Evolutionary conservation across 1,140 invertebrate genomes (phyloP), one percentile per base, ranked within the genome.

Genomic region (Apocrypta bakeri): DNA sequence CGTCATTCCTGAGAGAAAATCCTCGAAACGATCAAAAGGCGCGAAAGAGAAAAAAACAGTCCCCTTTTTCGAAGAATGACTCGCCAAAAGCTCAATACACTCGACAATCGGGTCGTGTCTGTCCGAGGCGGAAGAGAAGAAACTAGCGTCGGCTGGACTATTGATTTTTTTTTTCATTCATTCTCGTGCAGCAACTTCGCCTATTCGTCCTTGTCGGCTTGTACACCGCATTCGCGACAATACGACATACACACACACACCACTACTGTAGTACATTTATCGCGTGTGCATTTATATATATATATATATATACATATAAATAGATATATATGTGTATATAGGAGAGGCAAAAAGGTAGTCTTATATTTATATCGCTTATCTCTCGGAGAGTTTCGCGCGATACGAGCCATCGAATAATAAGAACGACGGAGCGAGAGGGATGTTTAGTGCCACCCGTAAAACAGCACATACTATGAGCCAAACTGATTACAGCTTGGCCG

Each of bases 201-300:
- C 21, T 63, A 73, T 63, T 80, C 79, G 33, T 73, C 56, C 56
- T 79, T 72, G 42, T 61, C 78, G 27, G n/a, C n/a, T n/a, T n/a
- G n/a, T n/a, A n/a, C n/a, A n/a, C n/a, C n/a, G n/a, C n/a, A n/a
- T n/a, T n/a, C n/a, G n/a, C n/a, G 56, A 4, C 37, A 25, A 73
- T 37, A 11, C 37, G 4, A 14, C 71, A 9, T 37, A 29, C 61
- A n/a, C n/a, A n/a, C n/a, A n/a, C n/a, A n/a, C n/a, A n/a, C n/a
- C n/a, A n/a, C n/a, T n/a, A n/a, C n/a, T n/a, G 56, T 37, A 37
- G n/a, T 37, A 37, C 33, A 4, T 42, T 61, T 64, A 61, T 29
- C 37, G n/a, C 25, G n/a, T 25, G 17, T 24, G 61, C 63, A 63
- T 33, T 24, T 29, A 40, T 68, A 78, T 40, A 17, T 24, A 12